Evolutionary conservation across 2,113 vertebrate genomes (phyloP).

Genomic region (Empidonax traillii): DNA sequence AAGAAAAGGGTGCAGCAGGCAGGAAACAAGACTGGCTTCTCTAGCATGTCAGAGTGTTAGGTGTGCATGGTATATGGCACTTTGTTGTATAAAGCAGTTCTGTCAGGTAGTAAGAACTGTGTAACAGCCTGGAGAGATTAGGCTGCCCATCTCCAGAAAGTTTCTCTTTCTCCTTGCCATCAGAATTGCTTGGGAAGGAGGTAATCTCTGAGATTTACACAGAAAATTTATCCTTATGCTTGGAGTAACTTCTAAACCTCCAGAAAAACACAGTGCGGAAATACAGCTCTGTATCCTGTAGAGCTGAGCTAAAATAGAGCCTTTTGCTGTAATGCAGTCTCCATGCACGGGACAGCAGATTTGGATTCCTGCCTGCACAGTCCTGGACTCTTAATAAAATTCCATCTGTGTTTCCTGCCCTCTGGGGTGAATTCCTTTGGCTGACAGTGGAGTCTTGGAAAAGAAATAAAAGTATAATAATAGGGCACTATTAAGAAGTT

Average conservation of each 20-base stretch:
- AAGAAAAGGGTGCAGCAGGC: neutral
- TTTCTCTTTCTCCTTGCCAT: neutral
- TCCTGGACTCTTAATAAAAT: constrained; percentile 31
- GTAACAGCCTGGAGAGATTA: neutral
- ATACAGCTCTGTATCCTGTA: neutral
- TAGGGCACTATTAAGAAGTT: neutral
- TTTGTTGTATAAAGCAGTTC: neutral
- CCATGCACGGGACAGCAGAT: neutral
- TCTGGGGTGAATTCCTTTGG: neutral
- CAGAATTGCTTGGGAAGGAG: neutral
- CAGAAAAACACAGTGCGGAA: neutral
- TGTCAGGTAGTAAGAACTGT: neutral
- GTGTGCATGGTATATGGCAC: neutral
- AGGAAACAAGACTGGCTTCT: neutral
- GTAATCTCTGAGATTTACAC: neutral
- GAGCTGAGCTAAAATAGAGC: neutral
- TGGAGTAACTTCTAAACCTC: neutral
- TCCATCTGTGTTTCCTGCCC: constrained; percentile 52
- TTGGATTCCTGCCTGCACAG: neutral
- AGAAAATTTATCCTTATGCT: neutral
- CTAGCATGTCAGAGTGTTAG: neutral
- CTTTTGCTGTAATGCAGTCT: neutral
- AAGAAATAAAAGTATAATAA: neutral
- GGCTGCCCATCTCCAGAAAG: neutral
- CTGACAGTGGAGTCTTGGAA: constrained; percentile 21